Evolutionary conservation across 1,140 invertebrate species (phyloP).

Genomic region (Nasonia giraulti): DNA sequence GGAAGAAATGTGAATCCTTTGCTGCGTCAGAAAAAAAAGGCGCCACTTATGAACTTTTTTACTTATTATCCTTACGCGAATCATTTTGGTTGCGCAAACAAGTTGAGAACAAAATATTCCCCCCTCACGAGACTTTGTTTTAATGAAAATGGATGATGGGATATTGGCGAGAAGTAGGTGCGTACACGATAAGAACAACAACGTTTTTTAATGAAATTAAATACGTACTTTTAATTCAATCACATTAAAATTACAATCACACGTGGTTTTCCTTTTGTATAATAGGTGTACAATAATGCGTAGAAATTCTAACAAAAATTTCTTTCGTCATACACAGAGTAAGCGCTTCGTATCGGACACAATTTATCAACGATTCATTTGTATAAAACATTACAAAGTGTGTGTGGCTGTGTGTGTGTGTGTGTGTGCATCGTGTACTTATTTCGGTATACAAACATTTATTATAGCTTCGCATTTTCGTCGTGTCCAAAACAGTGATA

Average conservation of each 20-base stretch:
- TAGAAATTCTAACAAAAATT: constrained; percentile 23
- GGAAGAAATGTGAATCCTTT: too few relatives aligned
- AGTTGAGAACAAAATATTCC: too few relatives aligned
- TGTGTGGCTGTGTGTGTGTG: not conserved
- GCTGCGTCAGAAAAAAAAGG: too few relatives aligned
- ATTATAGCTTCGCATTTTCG: not conserved
- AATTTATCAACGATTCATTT: not conserved
- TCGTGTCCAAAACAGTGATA: constrained; percentile 2
- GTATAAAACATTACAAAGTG: not conserved
- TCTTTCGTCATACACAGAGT: constrained; percentile 7
- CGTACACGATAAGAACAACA: not conserved
- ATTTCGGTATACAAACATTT: not conserved
- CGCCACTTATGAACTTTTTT: too few relatives aligned
- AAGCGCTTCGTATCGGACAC: not conserved
- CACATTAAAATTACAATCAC: constrained; percentile 67
- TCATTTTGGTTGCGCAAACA: too few relatives aligned
- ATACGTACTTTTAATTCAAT: constrained; percentile 66
- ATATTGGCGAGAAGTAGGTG: not conserved
- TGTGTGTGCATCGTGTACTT: constrained; percentile 2
- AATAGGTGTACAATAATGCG: not conserved
- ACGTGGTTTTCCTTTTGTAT: constrained; percentile 57
- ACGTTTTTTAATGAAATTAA: constrained; percentile 55
- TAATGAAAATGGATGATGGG: not conserved
- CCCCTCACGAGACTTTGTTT: too few relatives aligned
- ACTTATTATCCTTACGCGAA: too few relatives aligned